Conservation (phyloP, 2,888 invertebrate species). For the Chrysotoxum bicinctum region DNA sequence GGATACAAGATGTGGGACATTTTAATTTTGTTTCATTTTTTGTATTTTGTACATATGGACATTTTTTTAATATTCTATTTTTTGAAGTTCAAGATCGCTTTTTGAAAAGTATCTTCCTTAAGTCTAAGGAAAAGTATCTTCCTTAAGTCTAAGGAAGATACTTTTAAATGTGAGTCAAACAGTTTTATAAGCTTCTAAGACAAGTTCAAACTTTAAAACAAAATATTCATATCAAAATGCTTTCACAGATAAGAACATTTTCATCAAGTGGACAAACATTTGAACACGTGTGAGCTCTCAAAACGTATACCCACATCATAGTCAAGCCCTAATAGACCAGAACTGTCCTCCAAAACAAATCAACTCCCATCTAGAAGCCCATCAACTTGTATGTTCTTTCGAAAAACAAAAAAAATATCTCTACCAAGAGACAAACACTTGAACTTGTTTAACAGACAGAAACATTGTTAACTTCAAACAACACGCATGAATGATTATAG, state of each 20-base stretch:
- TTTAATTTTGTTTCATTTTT: too few species aligned
- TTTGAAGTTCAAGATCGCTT: too few species aligned
- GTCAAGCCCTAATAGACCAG: background rate
- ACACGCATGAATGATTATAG: conserved; percentile 51
- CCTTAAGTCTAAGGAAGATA: too few species aligned
- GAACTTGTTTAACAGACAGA: conserved; percentile 56
- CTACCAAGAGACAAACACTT: conserved; percentile 65
- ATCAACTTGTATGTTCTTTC: conserved; percentile 56
- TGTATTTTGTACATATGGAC: too few species aligned
- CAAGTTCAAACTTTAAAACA: background rate
- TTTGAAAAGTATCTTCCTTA: too few species aligned
- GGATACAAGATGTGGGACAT: too few species aligned
- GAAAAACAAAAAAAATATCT: conserved; percentile 19
- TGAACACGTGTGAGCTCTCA: conserved; percentile 66
- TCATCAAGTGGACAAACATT: conserved; percentile 54
- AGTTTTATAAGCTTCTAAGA: background rate
- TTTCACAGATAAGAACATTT: background rate
- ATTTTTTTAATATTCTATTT: too few species aligned
- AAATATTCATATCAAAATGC: background rate
- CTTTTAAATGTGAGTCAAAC: too few species aligned
- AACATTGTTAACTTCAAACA: conserved; percentile 22
- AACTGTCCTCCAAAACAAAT: conserved; percentile 22
- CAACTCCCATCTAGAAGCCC: conserved; percentile 18
- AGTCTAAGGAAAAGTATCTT: too few species aligned
- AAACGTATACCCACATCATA: conserved; percentile 54